A percentile compares a stretch with the other conserved stretches of the same genome.
Evolutionary conservation across 2,888 invertebrate species (phyloP).

Genomic region (Dorcus hopei): DNA sequence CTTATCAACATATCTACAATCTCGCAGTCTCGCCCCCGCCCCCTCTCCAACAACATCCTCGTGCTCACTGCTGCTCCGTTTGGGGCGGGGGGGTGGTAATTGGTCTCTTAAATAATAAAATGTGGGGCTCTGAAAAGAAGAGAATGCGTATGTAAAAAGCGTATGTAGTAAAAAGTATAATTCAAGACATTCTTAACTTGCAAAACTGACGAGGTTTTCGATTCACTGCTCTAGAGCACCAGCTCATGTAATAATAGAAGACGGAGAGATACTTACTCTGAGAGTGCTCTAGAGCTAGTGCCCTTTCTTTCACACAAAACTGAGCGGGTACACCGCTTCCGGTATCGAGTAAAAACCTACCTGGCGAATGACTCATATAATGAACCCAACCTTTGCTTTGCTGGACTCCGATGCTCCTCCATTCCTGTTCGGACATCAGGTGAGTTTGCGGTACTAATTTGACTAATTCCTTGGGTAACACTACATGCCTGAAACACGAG

Average conservation of each 20-base stretch:
- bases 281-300: too few relatives aligned
- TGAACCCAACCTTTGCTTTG: constrained; percentile 97
- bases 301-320: too few relatives aligned
- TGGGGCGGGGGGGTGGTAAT: constrained; percentile 55
- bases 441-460: constrained; percentile 89
- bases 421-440: constrained; percentile 90
- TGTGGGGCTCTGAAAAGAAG: constrained; percentile 77
- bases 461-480: constrained; percentile 87
- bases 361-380: constrained; percentile 94
- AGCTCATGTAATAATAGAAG: neutral
- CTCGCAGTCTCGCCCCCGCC: neutral
- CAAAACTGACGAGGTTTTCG: too few relatives aligned
- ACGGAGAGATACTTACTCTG: neutral
- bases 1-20: constrained; percentile 1
- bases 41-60: neutral
- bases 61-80: neutral
- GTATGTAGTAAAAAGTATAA: too few relatives aligned
- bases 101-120: constrained; percentile 78
- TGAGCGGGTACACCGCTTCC: too few relatives aligned
- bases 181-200: too few relatives aligned
- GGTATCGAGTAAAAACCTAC: constrained; percentile 49
- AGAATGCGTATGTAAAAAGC: too few relatives aligned
- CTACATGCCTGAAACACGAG: constrained; percentile 77
- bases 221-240: neutral
- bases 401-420: constrained; percentile 92